Evolutionary conservation across 2,113 vertebrate genomes (phyloP).

Genomic region (Solenodon paradoxus): DNA sequence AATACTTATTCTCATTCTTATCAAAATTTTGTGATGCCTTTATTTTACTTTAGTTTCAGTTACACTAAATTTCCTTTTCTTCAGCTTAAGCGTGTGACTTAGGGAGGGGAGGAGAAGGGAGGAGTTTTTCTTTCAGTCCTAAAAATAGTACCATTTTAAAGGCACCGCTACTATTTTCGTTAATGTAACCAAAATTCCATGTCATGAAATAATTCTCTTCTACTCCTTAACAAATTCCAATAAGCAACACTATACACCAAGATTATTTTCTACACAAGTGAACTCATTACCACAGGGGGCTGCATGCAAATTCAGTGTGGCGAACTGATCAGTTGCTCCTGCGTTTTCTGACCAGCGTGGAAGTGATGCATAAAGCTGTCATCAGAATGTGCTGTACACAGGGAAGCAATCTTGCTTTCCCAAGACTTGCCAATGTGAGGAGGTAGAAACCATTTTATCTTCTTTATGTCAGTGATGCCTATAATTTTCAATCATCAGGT

Average conservation of each 20-base stretch:
- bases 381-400: not conserved
- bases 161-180: not conserved
- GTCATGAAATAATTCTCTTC: not conserved
- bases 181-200: not conserved
- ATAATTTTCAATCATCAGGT: not conserved
- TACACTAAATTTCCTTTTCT: not conserved
- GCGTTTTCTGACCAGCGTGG: not conserved
- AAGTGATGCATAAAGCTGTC: not conserved
- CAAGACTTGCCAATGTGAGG: not conserved
- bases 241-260: not conserved
- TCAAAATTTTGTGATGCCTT: too few relatives aligned
- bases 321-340: not conserved
- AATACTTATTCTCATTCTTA: not conserved
- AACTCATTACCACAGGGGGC: not conserved
- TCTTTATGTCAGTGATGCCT: not conserved
- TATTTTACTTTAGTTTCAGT: not conserved
- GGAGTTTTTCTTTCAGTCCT: too few relatives aligned
- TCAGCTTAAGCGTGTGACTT: not conserved
- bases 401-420: not conserved
- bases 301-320: not conserved
- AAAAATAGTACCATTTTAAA: not conserved
- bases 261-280: not conserved
- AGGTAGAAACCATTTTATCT: not conserved
- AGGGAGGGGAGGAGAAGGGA: too few relatives aligned
- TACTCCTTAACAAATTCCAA: not conserved